phyloP scores from a whole-genome alignment of 2,888 invertebrate genomes.

The Furcula furcula region DNA sequence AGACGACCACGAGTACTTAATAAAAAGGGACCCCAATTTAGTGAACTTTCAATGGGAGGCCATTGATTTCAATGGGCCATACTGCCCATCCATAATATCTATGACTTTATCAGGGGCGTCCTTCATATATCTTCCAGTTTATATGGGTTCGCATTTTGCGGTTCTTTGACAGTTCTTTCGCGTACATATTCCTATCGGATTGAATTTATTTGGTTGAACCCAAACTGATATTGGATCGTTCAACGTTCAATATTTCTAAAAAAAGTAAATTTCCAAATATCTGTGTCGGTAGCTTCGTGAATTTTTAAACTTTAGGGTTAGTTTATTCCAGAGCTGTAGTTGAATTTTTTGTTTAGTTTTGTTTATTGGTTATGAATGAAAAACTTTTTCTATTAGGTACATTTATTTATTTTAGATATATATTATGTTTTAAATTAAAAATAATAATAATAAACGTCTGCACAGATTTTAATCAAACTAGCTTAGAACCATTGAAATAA shows the following conservation, averaged over 20 bases:
- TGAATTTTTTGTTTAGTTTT: too few species aligned
- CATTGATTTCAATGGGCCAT: constrained; percentile 71
- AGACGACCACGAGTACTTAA: constrained; percentile 16
- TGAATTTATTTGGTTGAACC: constrained; percentile 53
- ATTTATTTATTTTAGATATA: too few species aligned
- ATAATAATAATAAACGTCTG: too few species aligned
- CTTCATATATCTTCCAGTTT: constrained; percentile 67
- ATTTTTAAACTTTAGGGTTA: too few species aligned
- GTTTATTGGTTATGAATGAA: too few species aligned
- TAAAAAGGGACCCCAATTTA: constrained; percentile 50
- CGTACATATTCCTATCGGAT: constrained; percentile 58
- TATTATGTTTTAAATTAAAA: too few species aligned
- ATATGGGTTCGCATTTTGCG: constrained; percentile 62
- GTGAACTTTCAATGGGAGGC: constrained; percentile 66
- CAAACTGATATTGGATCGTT: constrained; percentile 38
- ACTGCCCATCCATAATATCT: constrained; percentile 63
- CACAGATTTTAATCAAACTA: too few species aligned
- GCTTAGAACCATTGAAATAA: too few species aligned
- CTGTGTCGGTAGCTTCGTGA: too few species aligned
- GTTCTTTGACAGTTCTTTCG: constrained; percentile 55
- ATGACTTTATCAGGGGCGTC: constrained; percentile 61
- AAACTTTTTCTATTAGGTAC: too few species aligned
- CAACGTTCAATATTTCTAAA: constrained; percentile 36
- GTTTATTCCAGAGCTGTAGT: too few species aligned
- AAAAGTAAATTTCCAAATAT: too few species aligned